Percentiles rank a stretch among this genome's conserved stretches.
These are phyloP conservation scores for Petrophora chlorosata DNA, from an alignment of 2,888 invertebrate genomes.

Conservation along the genomic window DNA sequence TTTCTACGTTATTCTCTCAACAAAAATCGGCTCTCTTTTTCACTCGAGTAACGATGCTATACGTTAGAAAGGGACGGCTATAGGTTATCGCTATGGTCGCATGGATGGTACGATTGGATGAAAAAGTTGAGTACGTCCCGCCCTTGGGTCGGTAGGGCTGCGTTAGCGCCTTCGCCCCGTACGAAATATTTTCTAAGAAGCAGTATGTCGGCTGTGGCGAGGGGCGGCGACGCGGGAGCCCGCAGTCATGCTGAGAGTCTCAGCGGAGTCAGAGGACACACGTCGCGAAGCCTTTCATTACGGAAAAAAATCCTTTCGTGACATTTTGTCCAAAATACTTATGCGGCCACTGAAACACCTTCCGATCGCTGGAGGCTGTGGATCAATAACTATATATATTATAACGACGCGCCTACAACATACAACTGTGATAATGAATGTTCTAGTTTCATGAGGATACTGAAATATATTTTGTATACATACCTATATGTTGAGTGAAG, in stretches of 20 bases:
- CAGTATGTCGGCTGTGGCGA: constrained; percentile 76
- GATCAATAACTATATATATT: constrained; percentile 54
- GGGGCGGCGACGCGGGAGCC: constrained; percentile 82
- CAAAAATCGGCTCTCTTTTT: constrained; percentile 47
- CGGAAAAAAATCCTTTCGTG: constrained; percentile 73
- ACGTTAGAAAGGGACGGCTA: constrained; percentile 52
- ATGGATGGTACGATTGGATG: constrained; percentile 66
- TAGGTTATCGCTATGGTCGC: constrained; percentile 37
- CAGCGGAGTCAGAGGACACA: constrained; percentile 79
- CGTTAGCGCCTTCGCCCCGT: constrained; percentile 69
- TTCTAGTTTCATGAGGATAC: constrained; percentile 67
- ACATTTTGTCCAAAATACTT: constrained; percentile 65
- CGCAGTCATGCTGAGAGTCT: constrained; percentile 83
- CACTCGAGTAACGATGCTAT: constrained; percentile 18
- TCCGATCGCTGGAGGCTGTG: constrained; percentile 46
- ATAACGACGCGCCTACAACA: constrained; percentile 71
- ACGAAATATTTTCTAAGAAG: constrained; percentile 75
- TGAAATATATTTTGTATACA: constrained; percentile 64
- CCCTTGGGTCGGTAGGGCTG: constrained; percentile 71
- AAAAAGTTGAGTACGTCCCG: constrained; percentile 72
- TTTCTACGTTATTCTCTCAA: constrained; percentile 66
- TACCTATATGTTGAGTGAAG: constrained; percentile 67
- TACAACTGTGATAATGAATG: constrained; percentile 69
- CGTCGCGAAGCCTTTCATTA: constrained; percentile 74
- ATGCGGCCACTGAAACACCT: constrained; percentile 54